Percentiles rank a stretch among this genome's conserved stretches.
phyloP scores from a whole-genome alignment of 2,888 invertebrate genomes.

The Orchesellides sinensis region DNA sequence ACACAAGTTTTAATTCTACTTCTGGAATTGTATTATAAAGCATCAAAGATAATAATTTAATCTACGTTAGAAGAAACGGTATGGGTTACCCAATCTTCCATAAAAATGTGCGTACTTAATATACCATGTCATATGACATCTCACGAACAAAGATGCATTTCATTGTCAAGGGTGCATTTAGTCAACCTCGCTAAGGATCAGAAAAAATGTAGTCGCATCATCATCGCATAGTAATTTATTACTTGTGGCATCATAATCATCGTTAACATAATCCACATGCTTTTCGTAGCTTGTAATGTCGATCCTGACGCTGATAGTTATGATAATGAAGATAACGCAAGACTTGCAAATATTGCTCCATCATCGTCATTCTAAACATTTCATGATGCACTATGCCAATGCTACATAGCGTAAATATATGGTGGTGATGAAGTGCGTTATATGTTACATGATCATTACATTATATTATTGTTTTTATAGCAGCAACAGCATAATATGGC shows the following conservation, averaged over 20 bases:
- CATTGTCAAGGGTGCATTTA: constrained; percentile 65
- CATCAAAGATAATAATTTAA: no score
- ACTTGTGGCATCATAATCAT: constrained; percentile 41
- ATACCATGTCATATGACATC: no score
- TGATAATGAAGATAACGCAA: constrained; percentile 63
- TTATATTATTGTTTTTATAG: constrained; percentile 19
- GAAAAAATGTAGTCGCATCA: constrained; percentile 13
- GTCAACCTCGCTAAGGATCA: constrained; percentile 58
- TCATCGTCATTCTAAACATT: no score
- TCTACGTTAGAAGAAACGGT: no score
- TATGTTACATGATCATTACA: constrained; percentile 62
- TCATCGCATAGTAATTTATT: constrained; percentile 54
- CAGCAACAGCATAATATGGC: background rate
- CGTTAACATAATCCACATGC: constrained; percentile 18
- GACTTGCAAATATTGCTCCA: constrained; percentile 49
- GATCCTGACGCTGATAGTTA: constrained; percentile 47
- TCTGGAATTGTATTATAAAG: no score
- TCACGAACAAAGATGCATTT: no score
- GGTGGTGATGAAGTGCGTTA: background rate
- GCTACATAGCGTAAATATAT: constrained; percentile 2
- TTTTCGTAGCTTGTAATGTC: constrained; percentile 16
- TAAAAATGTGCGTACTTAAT: no score
- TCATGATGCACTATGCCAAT: constrained; percentile 21
- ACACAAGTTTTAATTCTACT: no score
- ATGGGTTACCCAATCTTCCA: no score